Percentiles rank a stretch among this genome's conserved stretches.
phyloP scores from a whole-genome alignment of 2,113 vertebrate genomes.

The Gasterosteus aculeatus region DNA sequence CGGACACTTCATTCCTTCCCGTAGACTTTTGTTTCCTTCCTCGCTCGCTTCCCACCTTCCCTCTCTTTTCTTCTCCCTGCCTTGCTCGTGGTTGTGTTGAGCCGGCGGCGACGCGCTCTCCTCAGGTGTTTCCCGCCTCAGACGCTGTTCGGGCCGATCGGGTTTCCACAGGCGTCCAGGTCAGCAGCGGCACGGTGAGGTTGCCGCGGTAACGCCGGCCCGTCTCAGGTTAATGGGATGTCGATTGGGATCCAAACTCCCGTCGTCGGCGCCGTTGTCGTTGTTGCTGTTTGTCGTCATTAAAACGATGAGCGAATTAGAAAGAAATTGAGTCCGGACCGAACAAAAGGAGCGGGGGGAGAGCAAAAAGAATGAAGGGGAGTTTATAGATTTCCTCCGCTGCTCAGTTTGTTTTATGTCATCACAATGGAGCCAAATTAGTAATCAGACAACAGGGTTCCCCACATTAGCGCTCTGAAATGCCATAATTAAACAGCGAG shows the following conservation, averaged over 20 bases:
- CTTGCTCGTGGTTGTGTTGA: neutral
- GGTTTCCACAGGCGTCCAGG: neutral
- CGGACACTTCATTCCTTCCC: neutral
- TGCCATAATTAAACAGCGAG: conserved; percentile 29
- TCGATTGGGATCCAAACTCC: conserved; percentile 14
- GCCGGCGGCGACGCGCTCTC: neutral
- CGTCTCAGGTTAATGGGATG: conserved; percentile 17
- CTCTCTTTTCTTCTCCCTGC: neutral
- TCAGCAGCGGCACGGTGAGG: neutral
- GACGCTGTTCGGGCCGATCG: neutral
- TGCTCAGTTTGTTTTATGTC: conserved; percentile 27
- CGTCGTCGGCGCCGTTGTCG: neutral
- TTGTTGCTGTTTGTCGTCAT: neutral
- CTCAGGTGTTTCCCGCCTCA: neutral
- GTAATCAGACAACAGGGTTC: conserved; percentile 40
- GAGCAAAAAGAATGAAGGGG: neutral
- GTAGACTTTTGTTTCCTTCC: neutral
- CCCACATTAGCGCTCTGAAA: conserved; percentile 24
- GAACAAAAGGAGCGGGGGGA: neutral
- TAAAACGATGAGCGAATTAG: conserved; percentile 3
- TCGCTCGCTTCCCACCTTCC: neutral
- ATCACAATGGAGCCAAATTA: conserved; percentile 38
- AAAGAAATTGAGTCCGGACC: neutral
- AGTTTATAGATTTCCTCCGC: conserved; percentile 3
- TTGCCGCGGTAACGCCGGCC: conserved; percentile 3